Percentiles rank a stretch among this genome's conserved stretches.
phyloP scores from a whole-genome alignment of 2,797 vertebrate genomes.

The Brachyalestes nurse region DNA sequence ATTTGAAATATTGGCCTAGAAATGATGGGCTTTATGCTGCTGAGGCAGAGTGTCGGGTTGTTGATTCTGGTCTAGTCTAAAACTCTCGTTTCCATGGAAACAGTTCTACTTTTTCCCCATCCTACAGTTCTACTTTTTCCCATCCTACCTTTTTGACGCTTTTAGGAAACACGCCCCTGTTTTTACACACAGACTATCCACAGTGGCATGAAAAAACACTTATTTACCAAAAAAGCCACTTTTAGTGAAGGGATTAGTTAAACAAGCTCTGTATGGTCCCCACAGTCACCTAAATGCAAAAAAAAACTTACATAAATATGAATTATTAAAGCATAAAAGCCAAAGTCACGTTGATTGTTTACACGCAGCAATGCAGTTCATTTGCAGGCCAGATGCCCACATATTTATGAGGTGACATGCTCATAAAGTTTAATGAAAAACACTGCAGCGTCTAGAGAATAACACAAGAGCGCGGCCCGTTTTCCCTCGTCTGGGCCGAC shows the following conservation, averaged over 20 bases:
- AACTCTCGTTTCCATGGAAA: not conserved
- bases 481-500: not conserved
- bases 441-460: not conserved
- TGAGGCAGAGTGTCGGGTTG: not conserved
- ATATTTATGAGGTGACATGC: constrained; percentile 21
- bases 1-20: not conserved
- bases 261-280: not conserved
- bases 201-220: not conserved
- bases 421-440: constrained; percentile 5
- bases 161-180: too few relatives aligned
- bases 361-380: not conserved
- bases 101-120: too few relatives aligned
- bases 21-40: not conserved
- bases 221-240: not conserved
- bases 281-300: too few relatives aligned
- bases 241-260: not conserved
- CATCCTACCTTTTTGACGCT: too few relatives aligned
- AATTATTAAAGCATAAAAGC: not conserved
- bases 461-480: not conserved
- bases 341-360: not conserved
- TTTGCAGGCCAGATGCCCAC: not conserved
- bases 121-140: too few relatives aligned
- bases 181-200: too few relatives aligned
- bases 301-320: too few relatives aligned
- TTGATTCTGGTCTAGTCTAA: not conserved